Evolutionary conservation across 2,888 invertebrate species (phyloP), one percentile per base, ranked within the genome.

Genomic region (Pteria penguin): DNA sequence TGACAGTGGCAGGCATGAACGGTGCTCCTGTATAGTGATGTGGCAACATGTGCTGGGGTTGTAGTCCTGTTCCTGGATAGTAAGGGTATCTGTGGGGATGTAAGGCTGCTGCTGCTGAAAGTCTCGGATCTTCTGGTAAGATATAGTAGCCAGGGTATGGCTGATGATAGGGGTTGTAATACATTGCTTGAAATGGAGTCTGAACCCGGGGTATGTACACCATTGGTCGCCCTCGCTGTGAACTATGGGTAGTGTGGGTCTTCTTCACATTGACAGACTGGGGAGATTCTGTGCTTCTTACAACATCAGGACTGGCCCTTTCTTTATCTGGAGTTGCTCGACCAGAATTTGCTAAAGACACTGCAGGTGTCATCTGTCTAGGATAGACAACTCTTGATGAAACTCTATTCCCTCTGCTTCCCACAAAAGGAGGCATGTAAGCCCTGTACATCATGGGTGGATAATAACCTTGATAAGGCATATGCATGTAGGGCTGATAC

Each of bases 401-500:
- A 26, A 78, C 5, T n/a, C 76, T 27, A 11, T 78, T 78, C 32
- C 77, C 61, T 55, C 69, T 65, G 24, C 24, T 36, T 27, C 78
- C 62, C 22, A 77, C 4, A 80, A 65, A 54, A 63, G 70, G 33
- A 45, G 72, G 68, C 8, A 76, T 33, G 29, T 79, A 81, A 3
- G 82, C 82, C 36, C 84, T 70, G 67, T 81, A 85, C 67, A 85
- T 66, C 11, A 85, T 33, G n/a, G 83, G 85, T 36, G 82, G 82
- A 32, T 83, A 80, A 36, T 75, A 81, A 2, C 76, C 76, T 70
- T 78, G 74, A 67, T 82, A 68, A 26, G 82, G 84, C 75, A 85
- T 65, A 4, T 78, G 80, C 74, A 82, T 79, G 76, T 82, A 83
- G 3, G 82, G 82, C 14, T 63, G 83, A 73, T 82, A 79, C 84